These are phyloP conservation scores for Idris sp. DNA, from an alignment of 1,140 invertebrate genomes.

Conservation along the genomic window DNA sequence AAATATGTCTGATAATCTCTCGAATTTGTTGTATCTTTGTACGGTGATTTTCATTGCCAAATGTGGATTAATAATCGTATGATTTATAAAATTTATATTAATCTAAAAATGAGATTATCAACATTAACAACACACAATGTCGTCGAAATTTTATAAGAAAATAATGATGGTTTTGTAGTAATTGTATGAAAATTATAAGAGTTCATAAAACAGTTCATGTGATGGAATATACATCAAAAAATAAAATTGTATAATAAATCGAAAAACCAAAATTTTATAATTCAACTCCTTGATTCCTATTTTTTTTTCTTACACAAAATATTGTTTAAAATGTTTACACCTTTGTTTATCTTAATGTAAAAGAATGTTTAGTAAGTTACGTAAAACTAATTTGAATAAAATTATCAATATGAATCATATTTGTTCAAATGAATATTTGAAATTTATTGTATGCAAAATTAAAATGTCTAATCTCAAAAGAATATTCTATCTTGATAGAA, in stretches of 20 bases:
- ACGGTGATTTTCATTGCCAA: conserved; percentile 51
- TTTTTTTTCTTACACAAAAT: too few relatives aligned
- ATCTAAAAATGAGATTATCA: conserved; percentile 44
- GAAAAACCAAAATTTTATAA: too few relatives aligned
- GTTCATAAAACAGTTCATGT: conserved; percentile 59
- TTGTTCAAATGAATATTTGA: too few relatives aligned
- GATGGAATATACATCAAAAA: conserved; percentile 55
- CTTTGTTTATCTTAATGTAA: too few relatives aligned
- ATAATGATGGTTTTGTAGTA: conserved; percentile 53
- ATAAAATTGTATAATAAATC: conserved; percentile 62
- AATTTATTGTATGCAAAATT: too few relatives aligned
- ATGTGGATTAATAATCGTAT: conserved; percentile 25
- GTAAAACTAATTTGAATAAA: too few relatives aligned
- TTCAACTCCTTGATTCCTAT: too few relatives aligned
- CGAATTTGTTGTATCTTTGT: conserved; percentile 54
- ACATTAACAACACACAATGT: conserved; percentile 39
- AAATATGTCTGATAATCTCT: conserved; percentile 57
- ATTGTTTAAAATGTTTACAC: too few relatives aligned
- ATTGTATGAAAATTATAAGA: conserved; percentile 59
- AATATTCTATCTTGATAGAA: too few relatives aligned
- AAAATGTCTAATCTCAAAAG: too few relatives aligned
- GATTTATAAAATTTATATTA: conserved; percentile 48
- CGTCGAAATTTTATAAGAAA: conserved; percentile 31
- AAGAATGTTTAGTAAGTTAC: too few relatives aligned
- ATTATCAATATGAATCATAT: too few relatives aligned